Percentiles rank a stretch among this genome's conserved stretches.
Evolutionary conservation across 2,113 vertebrate genomes (phyloP).

Genomic region (Poecile atricapillus): DNA sequence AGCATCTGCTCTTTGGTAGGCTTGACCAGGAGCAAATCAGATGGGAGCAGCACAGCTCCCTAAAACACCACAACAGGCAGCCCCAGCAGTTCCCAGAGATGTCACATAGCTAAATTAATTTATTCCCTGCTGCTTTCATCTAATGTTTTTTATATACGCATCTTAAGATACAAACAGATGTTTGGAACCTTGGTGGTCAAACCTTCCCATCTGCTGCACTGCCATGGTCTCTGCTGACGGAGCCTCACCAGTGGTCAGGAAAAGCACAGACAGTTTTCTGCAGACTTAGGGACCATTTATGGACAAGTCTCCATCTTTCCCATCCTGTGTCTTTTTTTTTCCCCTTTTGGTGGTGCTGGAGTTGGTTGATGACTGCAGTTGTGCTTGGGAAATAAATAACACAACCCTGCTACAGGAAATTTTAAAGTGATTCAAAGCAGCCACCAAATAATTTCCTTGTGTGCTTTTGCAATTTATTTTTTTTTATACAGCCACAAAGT

Average conservation of each 20-base stretch:
- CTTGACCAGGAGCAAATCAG: neutral
- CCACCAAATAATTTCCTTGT: neutral
- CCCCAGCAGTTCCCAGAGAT: neutral
- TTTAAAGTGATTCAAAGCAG: neutral
- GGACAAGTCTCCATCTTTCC: neutral
- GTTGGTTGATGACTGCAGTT: neutral
- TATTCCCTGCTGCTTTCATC: neutral
- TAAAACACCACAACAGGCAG: neutral
- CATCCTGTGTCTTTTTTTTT: neutral
- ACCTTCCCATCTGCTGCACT: neutral
- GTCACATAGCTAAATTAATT: neutral
- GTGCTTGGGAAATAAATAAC: neutral
- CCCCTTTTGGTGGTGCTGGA: neutral
- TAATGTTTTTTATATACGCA: neutral
- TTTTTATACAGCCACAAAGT: neutral
- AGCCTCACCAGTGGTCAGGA: neutral
- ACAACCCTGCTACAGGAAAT: neutral
- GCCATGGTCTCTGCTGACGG: fast-evolving
- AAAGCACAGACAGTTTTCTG: neutral
- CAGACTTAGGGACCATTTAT: neutral
- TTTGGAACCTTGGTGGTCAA: neutral
- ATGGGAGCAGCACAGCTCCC: neutral
- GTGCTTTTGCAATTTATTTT: neutral
- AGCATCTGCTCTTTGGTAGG: neutral
- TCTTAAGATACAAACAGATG: neutral